Percentiles rank a stretch among this genome's conserved stretches.
These are phyloP conservation scores for Nebria brevicollis DNA, from an alignment of 2,888 invertebrate genomes.

Conservation along the genomic window DNA sequence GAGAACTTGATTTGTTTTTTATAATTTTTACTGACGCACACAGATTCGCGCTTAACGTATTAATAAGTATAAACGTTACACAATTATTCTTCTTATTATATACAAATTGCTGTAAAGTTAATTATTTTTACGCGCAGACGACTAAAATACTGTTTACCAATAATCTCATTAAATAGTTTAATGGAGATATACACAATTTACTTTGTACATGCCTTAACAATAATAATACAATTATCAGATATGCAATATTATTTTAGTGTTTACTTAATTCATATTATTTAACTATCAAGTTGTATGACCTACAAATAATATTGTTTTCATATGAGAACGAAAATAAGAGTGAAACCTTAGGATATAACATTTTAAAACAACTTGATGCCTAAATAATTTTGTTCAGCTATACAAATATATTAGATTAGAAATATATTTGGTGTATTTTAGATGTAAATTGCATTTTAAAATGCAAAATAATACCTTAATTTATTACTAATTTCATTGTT, in stretches of 20 bases:
- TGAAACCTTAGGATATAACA: neutral
- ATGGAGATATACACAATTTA: constrained; percentile 37
- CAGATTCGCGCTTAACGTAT: neutral
- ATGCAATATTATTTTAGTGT: constrained; percentile 37
- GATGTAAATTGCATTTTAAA: neutral
- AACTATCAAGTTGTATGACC: constrained; percentile 11
- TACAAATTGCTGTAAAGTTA: constrained; percentile 9
- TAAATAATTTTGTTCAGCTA: neutral
- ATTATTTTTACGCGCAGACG: constrained; percentile 10
- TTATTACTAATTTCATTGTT: neutral
- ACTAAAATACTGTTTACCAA: constrained; percentile 39
- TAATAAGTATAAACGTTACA: constrained; percentile 7
- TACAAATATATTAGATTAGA: neutral
- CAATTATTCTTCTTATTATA: constrained; percentile 1
- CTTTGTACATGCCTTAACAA: constrained; percentile 39
- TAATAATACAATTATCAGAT: constrained; percentile 39
- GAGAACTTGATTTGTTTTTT: neutral
- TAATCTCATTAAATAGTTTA: constrained; percentile 25
- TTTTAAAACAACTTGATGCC: neutral
- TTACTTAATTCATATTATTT: constrained; percentile 29
- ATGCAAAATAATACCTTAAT: neutral
- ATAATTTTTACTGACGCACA: neutral
- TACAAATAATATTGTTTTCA: neutral
- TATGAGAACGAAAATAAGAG: neutral
- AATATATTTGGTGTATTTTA: neutral